Base-by-base conservation (phyloP, 1,140 invertebrate species). In the Heliconius hewitsoni region DNA sequence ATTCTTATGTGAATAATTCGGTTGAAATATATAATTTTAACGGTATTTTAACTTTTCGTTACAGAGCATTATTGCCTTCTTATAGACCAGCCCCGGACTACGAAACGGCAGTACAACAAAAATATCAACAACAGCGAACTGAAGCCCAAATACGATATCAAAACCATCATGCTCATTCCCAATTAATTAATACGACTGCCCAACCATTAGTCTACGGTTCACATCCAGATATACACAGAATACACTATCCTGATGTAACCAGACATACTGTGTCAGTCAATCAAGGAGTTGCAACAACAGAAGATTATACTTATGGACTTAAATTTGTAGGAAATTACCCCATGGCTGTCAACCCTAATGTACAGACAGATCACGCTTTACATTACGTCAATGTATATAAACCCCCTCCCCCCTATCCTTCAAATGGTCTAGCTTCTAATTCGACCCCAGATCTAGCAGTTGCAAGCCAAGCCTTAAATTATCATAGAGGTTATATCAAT, bases 31-130 rank as follows among this genome's bases (percentile, higher is more conserved):
- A 50, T 73, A 23, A 23, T 42, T 73, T 73, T 46, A 42, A 16
- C 34, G 4, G 8, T 11, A 60, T 57, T 16, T 27, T 37, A 39
- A 72, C 9, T 8, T 55, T 70, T 66, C 3, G 27, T 92, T 90
- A 2, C 87, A 96, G 95, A 83, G 97, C 97, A 9, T 95, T 98
- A 80, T 91, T 99, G 23, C 98, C 98, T 1, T 97, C 97, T 0
- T 99, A 99, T 91, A 96, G 98, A 52, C 97, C 97, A 34, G 98
- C 98, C 3, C 98, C 98, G 0, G 98, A 99, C 92, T 99, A 99
- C 90, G 98, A 99, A 88, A 98, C 98, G 0, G 98, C 98, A 8
- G 96, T 99, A 71, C 97, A 98, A 91, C 96, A 97, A 88, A 97
- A 97, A 85, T 97, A 97, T 88, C 95, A 95, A 75, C 91, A 95